Evolutionary conservation across 2,113 vertebrate species (phyloP).

Genomic region (Anarrhichthys ocellatus): DNA sequence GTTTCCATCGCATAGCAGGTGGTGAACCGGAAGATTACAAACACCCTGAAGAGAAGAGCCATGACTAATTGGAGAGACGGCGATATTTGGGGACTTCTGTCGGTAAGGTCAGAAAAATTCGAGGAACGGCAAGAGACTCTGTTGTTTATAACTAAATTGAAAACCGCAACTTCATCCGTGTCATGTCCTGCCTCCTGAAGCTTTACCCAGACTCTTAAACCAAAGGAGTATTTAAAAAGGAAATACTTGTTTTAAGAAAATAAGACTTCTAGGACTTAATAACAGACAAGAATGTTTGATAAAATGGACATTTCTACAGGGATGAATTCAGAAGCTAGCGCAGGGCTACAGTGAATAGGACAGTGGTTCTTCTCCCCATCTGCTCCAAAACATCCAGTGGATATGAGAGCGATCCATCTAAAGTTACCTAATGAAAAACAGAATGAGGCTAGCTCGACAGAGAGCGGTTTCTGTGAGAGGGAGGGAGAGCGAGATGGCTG

Average conservation of each 20-base stretch:
- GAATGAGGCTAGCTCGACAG: slow-evolving; percentile 50
- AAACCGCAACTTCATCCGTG: no score
- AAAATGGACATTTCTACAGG: background rate
- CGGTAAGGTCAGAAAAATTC: no score
- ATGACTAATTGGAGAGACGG: no score
- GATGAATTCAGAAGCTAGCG: background rate
- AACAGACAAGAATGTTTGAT: background rate
- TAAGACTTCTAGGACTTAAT: background rate
- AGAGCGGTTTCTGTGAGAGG: slow-evolving; percentile 37
- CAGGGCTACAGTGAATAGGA: background rate
- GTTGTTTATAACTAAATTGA: no score
- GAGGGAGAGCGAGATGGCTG: slow-evolving; percentile 46
- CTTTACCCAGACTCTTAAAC: no score
- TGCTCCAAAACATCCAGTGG: slow-evolving; percentile 45
- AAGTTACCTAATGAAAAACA: slow-evolving; percentile 67
- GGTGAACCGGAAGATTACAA: no score
- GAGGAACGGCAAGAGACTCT: no score
- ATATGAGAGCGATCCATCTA: slow-evolving; percentile 66
- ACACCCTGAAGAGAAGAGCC: no score
- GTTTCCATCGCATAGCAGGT: no score
- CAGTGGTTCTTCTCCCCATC: slow-evolving; percentile 22
- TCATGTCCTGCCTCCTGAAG: no score
- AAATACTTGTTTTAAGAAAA: slow-evolving; percentile 1
- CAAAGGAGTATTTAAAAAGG: no score
- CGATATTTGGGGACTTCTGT: no score